phyloP scores from a whole-genome alignment of 2,888 invertebrate genomes.

The Hyppa rectilinea region DNA sequence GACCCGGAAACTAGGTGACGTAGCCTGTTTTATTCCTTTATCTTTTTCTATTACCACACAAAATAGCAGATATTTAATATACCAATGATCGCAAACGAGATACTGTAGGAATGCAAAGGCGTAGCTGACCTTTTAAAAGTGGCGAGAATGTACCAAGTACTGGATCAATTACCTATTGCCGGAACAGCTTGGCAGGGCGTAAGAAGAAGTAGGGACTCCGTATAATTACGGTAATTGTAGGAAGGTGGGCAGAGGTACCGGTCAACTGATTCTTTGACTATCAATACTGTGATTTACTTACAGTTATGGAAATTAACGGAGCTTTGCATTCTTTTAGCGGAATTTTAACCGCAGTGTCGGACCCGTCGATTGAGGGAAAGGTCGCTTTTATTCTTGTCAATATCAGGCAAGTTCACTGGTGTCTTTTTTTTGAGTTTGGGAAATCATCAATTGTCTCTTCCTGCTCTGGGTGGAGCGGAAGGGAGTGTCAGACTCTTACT shows the following conservation, averaged over 20 bases:
- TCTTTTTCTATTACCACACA: slow-evolving; percentile 20
- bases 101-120: slow-evolving; percentile 51
- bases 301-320: slow-evolving; percentile 51
- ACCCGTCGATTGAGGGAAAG: slow-evolving; percentile 21
- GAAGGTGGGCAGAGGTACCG: slow-evolving; percentile 26
- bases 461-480: too few relatives aligned
- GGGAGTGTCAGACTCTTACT: too few relatives aligned
- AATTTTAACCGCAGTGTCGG: slow-evolving; percentile 53
- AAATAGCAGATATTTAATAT: slow-evolving; percentile 39
- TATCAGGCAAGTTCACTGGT: too few relatives aligned
- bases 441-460: too few relatives aligned
- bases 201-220: slow-evolving; percentile 28
- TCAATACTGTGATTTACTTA: slow-evolving; percentile 57
- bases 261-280: slow-evolving; percentile 35
- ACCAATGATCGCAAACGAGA: slow-evolving; percentile 43
- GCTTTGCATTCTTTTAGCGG: slow-evolving; percentile 46
- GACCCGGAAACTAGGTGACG: not conserved
- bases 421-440: too few relatives aligned
- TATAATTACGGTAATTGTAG: slow-evolving; percentile 45
- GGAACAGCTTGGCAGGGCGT: slow-evolving; percentile 26
- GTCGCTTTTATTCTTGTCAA: not conserved
- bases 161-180: slow-evolving; percentile 45
- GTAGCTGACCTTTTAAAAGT: slow-evolving; percentile 58
- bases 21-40: not conserved
- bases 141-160: slow-evolving; percentile 33